These are phyloP conservation scores for Bombus picipes DNA, from an alignment of 1,140 invertebrate genomes.

Conservation along the genomic window DNA sequence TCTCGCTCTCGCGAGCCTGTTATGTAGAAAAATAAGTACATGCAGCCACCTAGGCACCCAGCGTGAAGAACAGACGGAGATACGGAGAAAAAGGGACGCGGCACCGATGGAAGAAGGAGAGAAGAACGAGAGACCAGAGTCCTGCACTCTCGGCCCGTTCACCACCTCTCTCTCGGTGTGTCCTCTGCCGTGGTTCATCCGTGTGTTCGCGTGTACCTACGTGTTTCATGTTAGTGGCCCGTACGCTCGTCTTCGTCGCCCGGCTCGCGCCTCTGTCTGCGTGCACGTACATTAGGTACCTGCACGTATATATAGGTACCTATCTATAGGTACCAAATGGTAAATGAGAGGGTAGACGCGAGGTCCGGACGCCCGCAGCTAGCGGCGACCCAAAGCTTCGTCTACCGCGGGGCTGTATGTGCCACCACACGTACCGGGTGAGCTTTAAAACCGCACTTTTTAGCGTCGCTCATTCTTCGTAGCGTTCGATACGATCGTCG, in stretches of 20 bases:
- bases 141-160: constrained; percentile 62
- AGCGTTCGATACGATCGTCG: not conserved
- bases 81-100: constrained; percentile 41
- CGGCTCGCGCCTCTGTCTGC: constrained; percentile 64
- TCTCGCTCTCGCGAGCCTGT: constrained; percentile 53
- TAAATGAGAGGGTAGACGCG: constrained; percentile 83
- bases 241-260: constrained; percentile 51
- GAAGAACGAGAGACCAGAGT: constrained; percentile 35
- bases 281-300: constrained; percentile 73
- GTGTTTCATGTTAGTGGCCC: constrained; percentile 52
- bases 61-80: constrained; percentile 33
- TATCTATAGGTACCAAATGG: constrained; percentile 83
- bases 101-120: constrained; percentile 11
- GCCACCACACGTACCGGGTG: constrained; percentile 78
- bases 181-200: constrained; percentile 21
- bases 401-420: constrained; percentile 81
- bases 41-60: constrained; percentile 65
- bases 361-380: constrained; percentile 80
- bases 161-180: constrained; percentile 54
- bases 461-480: not conserved
- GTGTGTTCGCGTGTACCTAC: constrained; percentile 46
- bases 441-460: constrained; percentile 54
- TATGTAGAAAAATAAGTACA: constrained; percentile 74
- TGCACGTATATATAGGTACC: constrained; percentile 76
- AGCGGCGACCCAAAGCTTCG: constrained; percentile 83